phyloP scores from a whole-genome alignment of 2,113 vertebrate genomes.

The Semnopithecus entellus region DNA sequence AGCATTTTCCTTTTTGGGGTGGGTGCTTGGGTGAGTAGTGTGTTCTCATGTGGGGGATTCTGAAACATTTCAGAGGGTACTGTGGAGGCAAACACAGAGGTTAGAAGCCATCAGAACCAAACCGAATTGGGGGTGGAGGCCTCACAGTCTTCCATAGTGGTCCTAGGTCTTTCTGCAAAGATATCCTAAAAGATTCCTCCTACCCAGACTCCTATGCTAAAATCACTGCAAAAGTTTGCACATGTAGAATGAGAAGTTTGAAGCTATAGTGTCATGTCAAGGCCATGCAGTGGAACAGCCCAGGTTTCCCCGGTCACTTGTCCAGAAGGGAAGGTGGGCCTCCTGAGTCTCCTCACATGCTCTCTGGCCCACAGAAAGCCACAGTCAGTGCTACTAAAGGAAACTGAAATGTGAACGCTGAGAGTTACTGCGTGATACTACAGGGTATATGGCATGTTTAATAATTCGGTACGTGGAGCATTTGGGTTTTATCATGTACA shows the following conservation, averaged over 20 bases:
- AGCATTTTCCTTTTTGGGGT: slow-evolving; percentile 55
- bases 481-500: background rate
- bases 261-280: background rate
- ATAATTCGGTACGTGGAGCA: background rate
- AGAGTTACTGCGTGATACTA: background rate
- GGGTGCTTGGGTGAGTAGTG: background rate
- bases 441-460: background rate
- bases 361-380: background rate
- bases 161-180: slow-evolving; percentile 29
- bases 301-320: background rate
- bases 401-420: background rate
- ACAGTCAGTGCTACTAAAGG: background rate
- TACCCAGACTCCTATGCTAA: background rate
- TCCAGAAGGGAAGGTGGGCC: background rate
- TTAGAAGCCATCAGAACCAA: background rate
- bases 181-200: background rate
- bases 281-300: accelerated
- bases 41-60: background rate
- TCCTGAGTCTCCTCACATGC: background rate
- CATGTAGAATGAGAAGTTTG: background rate
- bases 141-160: background rate
- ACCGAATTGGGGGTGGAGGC: background rate
- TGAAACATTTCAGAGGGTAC: background rate
- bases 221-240: background rate
- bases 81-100: background rate